These are phyloP conservation scores for Brienomyrus longianalis DNA, from an alignment of 2,113 vertebrate genomes.

Conservation along the genomic window DNA sequence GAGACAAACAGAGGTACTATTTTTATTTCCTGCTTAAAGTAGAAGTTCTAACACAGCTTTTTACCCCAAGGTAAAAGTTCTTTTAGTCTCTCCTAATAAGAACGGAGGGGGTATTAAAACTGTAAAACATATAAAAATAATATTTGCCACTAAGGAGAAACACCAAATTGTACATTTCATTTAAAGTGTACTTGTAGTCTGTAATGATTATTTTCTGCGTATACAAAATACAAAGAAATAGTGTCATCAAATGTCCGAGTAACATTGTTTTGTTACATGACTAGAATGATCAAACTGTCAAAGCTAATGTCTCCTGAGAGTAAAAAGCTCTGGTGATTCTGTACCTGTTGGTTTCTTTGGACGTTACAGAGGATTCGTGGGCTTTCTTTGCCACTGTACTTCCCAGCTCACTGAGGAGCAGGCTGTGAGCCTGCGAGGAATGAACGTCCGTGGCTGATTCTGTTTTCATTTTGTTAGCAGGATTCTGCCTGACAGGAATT, in stretches of 20 bases:
- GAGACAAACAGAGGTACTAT: not conserved
- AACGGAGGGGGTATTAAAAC: not conserved
- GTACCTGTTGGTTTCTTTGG: slow-evolving; percentile 47
- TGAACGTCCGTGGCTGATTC: not conserved
- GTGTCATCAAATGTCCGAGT: not conserved
- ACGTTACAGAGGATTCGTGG: slow-evolving; percentile 12
- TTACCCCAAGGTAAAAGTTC: not conserved
- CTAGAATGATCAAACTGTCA: not conserved
- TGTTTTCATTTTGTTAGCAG: slow-evolving; percentile 27
- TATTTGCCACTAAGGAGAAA: not conserved
- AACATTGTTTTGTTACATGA: not conserved
- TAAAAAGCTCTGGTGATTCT: not conserved
- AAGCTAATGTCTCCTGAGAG: not conserved
- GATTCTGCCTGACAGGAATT: not conserved
- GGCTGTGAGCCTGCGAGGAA: slow-evolving; percentile 25
- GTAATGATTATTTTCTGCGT: not conserved
- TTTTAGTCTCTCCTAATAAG: not conserved
- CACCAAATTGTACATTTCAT: not conserved
- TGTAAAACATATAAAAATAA: not conserved
- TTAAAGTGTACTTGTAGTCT: not conserved
- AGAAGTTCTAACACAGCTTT: not conserved
- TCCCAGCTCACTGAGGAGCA: slow-evolving; percentile 56
- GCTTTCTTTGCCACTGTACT: slow-evolving; percentile 44
- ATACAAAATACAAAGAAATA: not conserved
- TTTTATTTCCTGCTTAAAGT: not conserved